Percentiles rank a stretch among this genome's conserved stretches.
Conservation (phyloP, 92 coral and sea anemone genomes). For the Epizoanthus scotinus region DNA sequence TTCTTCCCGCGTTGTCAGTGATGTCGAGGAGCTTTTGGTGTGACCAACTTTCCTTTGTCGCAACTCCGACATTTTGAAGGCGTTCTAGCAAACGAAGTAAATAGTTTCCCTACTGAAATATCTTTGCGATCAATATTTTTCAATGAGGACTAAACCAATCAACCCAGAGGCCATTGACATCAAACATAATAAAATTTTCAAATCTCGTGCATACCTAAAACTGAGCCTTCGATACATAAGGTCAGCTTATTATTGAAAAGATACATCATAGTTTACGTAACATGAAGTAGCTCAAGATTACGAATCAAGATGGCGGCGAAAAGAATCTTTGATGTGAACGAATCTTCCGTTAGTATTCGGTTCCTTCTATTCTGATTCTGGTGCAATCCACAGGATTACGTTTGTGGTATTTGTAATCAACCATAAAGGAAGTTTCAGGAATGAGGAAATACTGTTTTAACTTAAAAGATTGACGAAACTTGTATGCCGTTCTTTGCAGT, state of each 20-base stretch:
- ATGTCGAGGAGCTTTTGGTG: conserved; percentile 15
- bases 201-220: not conserved
- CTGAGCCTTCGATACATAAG: conserved; percentile 20
- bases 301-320: conserved; percentile 92
- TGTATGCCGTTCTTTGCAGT: conserved; percentile 25
- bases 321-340: conserved; percentile 83
- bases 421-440: not conserved
- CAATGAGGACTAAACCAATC: too few relatives aligned
- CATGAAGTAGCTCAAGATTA: conserved; percentile 5
- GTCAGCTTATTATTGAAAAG: not conserved
- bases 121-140: too few relatives aligned
- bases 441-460: not conserved
- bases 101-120: too few relatives aligned
- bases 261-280: not conserved
- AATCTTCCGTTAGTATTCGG: conserved; percentile 73
- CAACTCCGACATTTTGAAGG: conserved; percentile 41
- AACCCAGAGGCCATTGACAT: too few relatives aligned
- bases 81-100: not conserved
- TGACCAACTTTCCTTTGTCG: conserved; percentile 41
- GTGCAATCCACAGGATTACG: not conserved
- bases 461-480: not conserved
- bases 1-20: not conserved
- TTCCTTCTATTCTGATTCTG: not conserved
- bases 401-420: not conserved
- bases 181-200: too few relatives aligned